phyloP scores from a whole-genome alignment of 2,797 vertebrate species.

The Darevskia nairensis region DNA sequence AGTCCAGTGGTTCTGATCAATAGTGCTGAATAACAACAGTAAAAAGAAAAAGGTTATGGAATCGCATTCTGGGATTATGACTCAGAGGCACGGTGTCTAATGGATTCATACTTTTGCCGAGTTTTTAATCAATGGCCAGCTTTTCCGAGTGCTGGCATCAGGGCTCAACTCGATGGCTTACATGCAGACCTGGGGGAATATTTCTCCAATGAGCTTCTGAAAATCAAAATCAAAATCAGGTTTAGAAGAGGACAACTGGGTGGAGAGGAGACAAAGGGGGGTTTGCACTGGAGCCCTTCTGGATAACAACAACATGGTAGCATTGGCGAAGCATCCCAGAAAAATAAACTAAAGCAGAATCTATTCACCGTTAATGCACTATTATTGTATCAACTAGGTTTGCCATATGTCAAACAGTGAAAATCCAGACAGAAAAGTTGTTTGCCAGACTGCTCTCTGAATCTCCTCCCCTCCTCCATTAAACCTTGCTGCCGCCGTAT shows the following conservation, averaged over 20 bases:
- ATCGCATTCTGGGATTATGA: constrained; percentile 9
- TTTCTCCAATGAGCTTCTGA: not conserved
- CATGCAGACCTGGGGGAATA: not conserved
- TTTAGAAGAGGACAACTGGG: not conserved
- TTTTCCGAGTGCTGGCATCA: constrained; percentile 30
- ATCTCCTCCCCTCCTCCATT: too few relatives aligned
- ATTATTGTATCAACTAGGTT: too few relatives aligned
- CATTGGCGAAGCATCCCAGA: too few relatives aligned
- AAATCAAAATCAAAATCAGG: not conserved
- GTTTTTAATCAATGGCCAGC: constrained; percentile 35
- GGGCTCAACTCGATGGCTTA: not conserved
- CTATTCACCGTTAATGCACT: too few relatives aligned
- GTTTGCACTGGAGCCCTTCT: too few relatives aligned
- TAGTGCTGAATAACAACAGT: constrained; percentile 30
- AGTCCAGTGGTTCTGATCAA: constrained; percentile 28
- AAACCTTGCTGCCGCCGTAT: too few relatives aligned
- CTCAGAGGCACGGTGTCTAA: not conserved
- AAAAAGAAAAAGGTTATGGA: constrained; percentile 37
- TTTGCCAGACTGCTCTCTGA: too few relatives aligned
- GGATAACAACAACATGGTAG: too few relatives aligned
- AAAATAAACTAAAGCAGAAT: too few relatives aligned
- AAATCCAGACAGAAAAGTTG: too few relatives aligned
- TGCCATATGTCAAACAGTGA: too few relatives aligned
- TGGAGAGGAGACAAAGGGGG: not conserved
- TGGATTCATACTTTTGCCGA: not conserved